These are phyloP conservation scores for Apantesis nais DNA, from an alignment of 2,888 invertebrate genomes.

Conservation along the genomic window DNA sequence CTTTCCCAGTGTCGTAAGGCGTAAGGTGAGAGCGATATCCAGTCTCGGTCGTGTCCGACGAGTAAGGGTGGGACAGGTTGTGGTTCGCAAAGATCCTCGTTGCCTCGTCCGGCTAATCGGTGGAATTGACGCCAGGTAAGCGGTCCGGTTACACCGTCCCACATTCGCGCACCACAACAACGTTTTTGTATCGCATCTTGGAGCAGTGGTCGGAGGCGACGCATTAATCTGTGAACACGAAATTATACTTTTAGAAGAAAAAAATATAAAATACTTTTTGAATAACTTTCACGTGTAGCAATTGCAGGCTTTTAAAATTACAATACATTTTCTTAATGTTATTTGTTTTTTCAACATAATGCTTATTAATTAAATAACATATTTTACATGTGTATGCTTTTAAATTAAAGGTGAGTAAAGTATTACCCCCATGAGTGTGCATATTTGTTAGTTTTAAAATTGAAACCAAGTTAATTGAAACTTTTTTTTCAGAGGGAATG, in stretches of 20 bases:
- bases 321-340: not conserved
- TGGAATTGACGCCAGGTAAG: conserved; percentile 99
- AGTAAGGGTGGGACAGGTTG: conserved; percentile 98
- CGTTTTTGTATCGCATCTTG: conserved; percentile 98
- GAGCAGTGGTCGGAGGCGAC: conserved; percentile 94
- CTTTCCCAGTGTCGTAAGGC: conserved; percentile 98
- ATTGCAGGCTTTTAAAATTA: not conserved
- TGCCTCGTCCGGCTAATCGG: conserved; percentile 96
- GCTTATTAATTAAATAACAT: no score
- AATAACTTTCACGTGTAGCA: not conserved
- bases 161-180: conserved; percentile 93
- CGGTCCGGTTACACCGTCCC: conserved; percentile 98
- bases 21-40: conserved; percentile 97
- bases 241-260: not conserved
- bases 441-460: no score
- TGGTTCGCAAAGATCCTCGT: conserved; percentile 98
- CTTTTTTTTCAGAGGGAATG: no score
- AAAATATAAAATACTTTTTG: not conserved
- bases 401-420: no score
- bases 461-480: no score
- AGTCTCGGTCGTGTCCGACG: conserved; percentile 97
- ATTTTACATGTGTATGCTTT: no score
- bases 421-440: no score
- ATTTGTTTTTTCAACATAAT: no score
- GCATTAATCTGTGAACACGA: conserved; percentile 88